Conservation (phyloP, 2,888 invertebrate species). For the Eupeodes latifasciatus region DNA sequence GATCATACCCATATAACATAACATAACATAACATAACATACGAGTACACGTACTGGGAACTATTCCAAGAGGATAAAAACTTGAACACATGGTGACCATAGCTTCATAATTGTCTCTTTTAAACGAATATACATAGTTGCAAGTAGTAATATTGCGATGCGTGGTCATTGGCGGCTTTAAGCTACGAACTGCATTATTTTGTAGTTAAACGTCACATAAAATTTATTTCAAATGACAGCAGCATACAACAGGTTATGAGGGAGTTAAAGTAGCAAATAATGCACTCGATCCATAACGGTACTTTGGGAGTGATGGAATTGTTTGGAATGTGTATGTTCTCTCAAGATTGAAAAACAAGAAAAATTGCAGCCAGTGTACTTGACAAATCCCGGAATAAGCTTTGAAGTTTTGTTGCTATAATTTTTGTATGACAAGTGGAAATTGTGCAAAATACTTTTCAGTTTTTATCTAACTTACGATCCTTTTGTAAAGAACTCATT, state of each 20-base stretch:
- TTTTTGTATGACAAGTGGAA: too few species aligned
- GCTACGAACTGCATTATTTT: not conserved
- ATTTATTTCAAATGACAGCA: conserved; percentile 23
- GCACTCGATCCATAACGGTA: conserved; percentile 43
- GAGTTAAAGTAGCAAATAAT: conserved; percentile 32
- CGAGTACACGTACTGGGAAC: not conserved
- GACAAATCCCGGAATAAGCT: not conserved
- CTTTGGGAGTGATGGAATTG: conserved; percentile 27
- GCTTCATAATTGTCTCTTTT: conserved; percentile 25
- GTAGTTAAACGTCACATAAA: conserved; percentile 6
- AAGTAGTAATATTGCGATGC: not conserved
- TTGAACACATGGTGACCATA: conserved; percentile 21
- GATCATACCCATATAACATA: too few species aligned
- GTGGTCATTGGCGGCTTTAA: conserved; percentile 9
- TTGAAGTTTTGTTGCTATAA: not conserved
- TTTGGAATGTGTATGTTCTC: conserved; percentile 30
- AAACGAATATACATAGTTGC: conserved; percentile 22
- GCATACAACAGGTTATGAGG: conserved; percentile 16
- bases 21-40: not conserved
- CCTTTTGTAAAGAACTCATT: too few species aligned
- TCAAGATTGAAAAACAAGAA: conserved; percentile 12
- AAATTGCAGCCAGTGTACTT: conserved; percentile 28
- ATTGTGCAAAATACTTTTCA: too few species aligned
- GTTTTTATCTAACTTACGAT: too few species aligned
- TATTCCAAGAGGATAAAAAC: conserved; percentile 9